Base-by-base conservation (phyloP, 2,113 vertebrate species). In the Elephas maximus region DNA sequence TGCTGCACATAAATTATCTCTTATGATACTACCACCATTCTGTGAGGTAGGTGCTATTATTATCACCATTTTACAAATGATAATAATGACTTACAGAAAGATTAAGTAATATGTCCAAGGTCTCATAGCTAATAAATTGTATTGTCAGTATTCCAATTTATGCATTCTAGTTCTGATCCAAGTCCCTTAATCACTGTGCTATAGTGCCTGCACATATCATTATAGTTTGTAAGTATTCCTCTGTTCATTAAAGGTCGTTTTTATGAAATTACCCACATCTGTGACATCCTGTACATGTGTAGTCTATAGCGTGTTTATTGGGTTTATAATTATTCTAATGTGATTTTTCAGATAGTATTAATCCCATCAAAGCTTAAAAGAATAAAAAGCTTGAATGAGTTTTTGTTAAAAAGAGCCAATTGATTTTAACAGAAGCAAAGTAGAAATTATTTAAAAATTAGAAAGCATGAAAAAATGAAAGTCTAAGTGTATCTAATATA, bases 161-260 rank as follows among this genome's bases (percentile, higher is more conserved):
- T 18, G 3, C 30, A 88, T 48, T 78, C 30, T 23, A 86, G 6
- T 67, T 89, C 24, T 82, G 21, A 93, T 69, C 63, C 81, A 45
- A 79, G 44, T 87, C 60, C 63, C 63, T 88, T 85, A 79, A 63
- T 71, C 8, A 17, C 21, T 63, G 15, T 77, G 69, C 41, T 77
- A 0, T 86, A 30, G 48, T 77, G 51, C 57, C 60, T 94, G 33
- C 14, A 53, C 63, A 30, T 83, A 23, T 82, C 37, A 67, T 53
- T 89, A 41, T 51, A 74, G 33, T 92, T 71, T 81, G 8, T 78
- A 93, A 93, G 28, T 93, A 74, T 78, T 94, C 20, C 69, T 92
- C 2, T 63, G 2, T 79, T 91, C 80, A 53, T 51, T 80, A 37
- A 92, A 73, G 37, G 5, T 77, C 71, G 2, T 91, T 96, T 78